phyloP scores from a whole-genome alignment of 2,113 vertebrate species.

The Rhinopomastus cyanomelas region DNA sequence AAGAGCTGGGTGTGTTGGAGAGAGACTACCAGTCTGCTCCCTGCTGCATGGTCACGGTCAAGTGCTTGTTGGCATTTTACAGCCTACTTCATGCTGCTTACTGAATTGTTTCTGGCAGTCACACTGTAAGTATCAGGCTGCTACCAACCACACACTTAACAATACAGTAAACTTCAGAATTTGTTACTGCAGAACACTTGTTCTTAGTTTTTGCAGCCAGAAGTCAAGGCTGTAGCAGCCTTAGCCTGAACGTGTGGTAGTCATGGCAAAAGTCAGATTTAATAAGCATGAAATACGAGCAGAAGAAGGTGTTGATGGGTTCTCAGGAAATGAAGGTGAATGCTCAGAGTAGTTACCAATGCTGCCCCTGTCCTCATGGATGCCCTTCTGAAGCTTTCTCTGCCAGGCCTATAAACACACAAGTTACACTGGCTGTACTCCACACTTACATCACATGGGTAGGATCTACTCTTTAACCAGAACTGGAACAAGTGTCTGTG shows the following conservation, averaged over 20 bases:
- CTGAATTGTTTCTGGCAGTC: not conserved
- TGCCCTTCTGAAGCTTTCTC: not conserved
- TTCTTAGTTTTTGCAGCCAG: not conserved
- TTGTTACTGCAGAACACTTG: not conserved
- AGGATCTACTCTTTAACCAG: not conserved
- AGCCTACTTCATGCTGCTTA: not conserved
- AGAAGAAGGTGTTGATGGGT: not conserved
- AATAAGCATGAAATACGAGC: not conserved
- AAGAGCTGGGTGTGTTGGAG: not conserved
- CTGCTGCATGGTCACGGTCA: fast-evolving
- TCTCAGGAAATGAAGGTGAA: not conserved
- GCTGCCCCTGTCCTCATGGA: fast-evolving
- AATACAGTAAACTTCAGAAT: not conserved
- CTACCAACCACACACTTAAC: not conserved
- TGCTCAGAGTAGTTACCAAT: not conserved
- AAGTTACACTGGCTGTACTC: fast-evolving
- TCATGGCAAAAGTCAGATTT: not conserved
- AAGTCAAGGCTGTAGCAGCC: not conserved
- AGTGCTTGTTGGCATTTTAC: not conserved
- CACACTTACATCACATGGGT: fast-evolving
- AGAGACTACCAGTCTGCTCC: not conserved
- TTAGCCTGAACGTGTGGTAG: not conserved
- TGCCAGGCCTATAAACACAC: too few relatives aligned
- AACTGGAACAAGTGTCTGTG: fast-evolving
- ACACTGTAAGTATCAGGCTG: not conserved